Evolutionary conservation across 2,888 invertebrate species (phyloP).

Genomic region (Luffia ferchaultella): DNA sequence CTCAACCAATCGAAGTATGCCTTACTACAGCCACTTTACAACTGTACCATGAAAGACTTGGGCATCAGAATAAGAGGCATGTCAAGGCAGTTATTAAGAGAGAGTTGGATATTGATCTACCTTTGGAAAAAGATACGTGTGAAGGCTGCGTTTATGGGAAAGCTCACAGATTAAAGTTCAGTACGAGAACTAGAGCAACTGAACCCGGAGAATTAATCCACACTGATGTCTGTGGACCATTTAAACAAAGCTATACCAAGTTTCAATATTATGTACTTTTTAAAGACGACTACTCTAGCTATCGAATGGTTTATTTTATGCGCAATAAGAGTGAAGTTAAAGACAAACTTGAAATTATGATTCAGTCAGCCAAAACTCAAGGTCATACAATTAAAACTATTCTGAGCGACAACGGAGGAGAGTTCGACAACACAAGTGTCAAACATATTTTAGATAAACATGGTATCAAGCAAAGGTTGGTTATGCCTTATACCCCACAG

Average conservation of each 20-base stretch:
- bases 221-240: slow-evolving; percentile 10
- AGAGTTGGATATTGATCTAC: slow-evolving; percentile 8
- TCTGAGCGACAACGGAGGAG: slow-evolving; percentile 3
- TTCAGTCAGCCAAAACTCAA: not conserved
- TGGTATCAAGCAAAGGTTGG: not conserved
- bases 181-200: slow-evolving; percentile 10
- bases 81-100: slow-evolving; percentile 6
- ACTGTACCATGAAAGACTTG: slow-evolving; percentile 10
- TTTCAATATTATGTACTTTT: slow-evolving; percentile 5
- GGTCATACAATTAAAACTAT: not conserved
- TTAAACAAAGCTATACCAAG: slow-evolving; percentile 2
- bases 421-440: slow-evolving; percentile 1
- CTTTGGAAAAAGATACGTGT: slow-evolving; percentile 3
- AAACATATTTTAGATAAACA: not conserved
- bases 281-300: not conserved
- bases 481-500: slow-evolving; percentile 2
- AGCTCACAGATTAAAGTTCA: slow-evolving; percentile 7
- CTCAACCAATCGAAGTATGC: not conserved
- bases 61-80: slow-evolving; percentile 11
- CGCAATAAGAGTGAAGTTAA: not conserved
- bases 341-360: not conserved
- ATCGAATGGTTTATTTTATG: not conserved
- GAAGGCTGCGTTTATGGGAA: slow-evolving; percentile 11
- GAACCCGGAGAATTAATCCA: slow-evolving; percentile 7
- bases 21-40: slow-evolving; percentile 3